Evolutionary conservation across 2,113 vertebrate genomes (phyloP).

Genomic region (Tympanuchus pallidicinctus): DNA sequence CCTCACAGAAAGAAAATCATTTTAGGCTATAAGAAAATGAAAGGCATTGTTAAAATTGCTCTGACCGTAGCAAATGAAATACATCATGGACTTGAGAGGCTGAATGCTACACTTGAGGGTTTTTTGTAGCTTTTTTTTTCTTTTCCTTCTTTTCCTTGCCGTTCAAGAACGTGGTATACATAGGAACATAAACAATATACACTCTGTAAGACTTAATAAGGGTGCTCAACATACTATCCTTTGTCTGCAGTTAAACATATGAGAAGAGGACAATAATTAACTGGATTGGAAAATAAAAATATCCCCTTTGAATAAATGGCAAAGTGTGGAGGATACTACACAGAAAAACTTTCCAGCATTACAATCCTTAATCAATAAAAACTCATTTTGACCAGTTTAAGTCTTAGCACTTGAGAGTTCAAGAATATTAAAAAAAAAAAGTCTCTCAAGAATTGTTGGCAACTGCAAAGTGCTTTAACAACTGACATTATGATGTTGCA

Average conservation of each 20-base stretch:
- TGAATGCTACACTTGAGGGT: slow-evolving; percentile 82
- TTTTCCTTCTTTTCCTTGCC: neutral
- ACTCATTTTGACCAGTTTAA: neutral
- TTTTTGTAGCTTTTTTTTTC: slow-evolving; percentile 45
- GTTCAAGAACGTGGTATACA: slow-evolving; percentile 52
- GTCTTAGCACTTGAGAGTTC: slow-evolving; percentile 52
- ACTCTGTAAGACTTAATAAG: slow-evolving; percentile 70
- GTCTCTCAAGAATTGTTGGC: slow-evolving; percentile 90
- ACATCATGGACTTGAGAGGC: slow-evolving; percentile 88
- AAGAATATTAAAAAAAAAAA: slow-evolving; percentile 64
- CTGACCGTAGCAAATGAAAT: slow-evolving; percentile 93
- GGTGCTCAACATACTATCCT: slow-evolving; percentile 55
- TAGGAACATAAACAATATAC: slow-evolving; percentile 73
- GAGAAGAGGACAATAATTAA: slow-evolving; percentile 55
- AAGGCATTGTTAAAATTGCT: slow-evolving; percentile 87
- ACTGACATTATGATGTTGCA: slow-evolving; percentile 85
- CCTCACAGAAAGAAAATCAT: slow-evolving; percentile 91
- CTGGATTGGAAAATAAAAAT: neutral
- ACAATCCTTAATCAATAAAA: slow-evolving; percentile 37
- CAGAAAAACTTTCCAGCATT: neutral
- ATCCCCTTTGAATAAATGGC: neutral
- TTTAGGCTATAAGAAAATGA: slow-evolving; percentile 90
- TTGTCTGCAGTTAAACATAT: slow-evolving; percentile 72
- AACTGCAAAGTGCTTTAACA: slow-evolving; percentile 85
- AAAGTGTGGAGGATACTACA: neutral